Evolutionary conservation across 37 sponge, comb jelly and placozoan genomes (phyloP).

Genomic region (Haliclona indistincta): DNA sequence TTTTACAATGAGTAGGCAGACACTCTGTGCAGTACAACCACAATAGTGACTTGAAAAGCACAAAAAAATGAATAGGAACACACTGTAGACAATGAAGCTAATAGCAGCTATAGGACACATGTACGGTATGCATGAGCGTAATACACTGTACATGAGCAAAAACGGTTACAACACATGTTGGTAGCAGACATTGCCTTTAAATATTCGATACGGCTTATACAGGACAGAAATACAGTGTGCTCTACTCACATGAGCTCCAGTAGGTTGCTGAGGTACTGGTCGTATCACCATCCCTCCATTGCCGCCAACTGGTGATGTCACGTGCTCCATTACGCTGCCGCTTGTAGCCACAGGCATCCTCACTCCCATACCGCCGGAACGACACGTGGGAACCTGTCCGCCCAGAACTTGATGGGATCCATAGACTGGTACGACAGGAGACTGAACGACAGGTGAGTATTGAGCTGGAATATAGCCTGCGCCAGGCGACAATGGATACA

Average conservation of each 20-base stretch:
- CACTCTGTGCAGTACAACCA: too few relatives aligned
- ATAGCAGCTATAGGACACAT: too few relatives aligned
- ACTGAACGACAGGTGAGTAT: not conserved
- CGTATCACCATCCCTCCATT: constrained; percentile 45
- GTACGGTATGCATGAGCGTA: too few relatives aligned
- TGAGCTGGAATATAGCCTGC: not conserved
- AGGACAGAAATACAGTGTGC: too few relatives aligned
- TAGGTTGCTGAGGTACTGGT: constrained; percentile 54
- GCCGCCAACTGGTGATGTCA: constrained; percentile 26
- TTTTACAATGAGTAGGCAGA: too few relatives aligned
- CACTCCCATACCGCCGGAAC: not conserved
- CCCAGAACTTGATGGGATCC: not conserved
- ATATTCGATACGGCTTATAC: too few relatives aligned
- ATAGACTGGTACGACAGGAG: not conserved
- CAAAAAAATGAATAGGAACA: too few relatives aligned
- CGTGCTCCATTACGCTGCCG: constrained; percentile 22
- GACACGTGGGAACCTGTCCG: not conserved
- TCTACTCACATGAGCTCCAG: constrained; percentile 43
- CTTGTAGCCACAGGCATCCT: not conserved
- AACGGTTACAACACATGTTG: too few relatives aligned
- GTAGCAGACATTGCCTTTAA: too few relatives aligned
- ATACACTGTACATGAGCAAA: too few relatives aligned
- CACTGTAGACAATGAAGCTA: too few relatives aligned
- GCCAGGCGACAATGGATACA: not conserved
- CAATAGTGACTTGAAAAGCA: too few relatives aligned